A percentile compares a stretch with the other conserved stretches of the same genome.
These are phyloP conservation scores for Catostomus latipinnis DNA, from an alignment of 2,797 vertebrate species.

Conservation along the genomic window DNA sequence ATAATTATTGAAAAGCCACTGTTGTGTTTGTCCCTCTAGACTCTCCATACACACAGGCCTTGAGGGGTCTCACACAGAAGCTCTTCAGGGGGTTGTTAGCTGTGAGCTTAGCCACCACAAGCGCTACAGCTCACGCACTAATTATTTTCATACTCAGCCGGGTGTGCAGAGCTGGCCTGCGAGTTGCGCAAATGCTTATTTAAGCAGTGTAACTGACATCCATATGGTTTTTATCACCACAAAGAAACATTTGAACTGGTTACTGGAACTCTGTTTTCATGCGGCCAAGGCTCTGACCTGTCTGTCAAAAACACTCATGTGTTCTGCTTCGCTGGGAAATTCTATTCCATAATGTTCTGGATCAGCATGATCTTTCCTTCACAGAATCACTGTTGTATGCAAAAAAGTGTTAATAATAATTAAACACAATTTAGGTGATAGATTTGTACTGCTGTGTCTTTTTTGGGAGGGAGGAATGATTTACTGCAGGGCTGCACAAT, in stretches of 20 bases:
- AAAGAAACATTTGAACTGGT: conserved; percentile 60
- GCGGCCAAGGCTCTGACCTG: conserved; percentile 56
- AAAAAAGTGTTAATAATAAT: conserved; percentile 35
- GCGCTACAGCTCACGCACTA: conserved; percentile 49
- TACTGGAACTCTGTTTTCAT: conserved; percentile 52
- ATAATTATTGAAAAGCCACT: conserved; percentile 32
- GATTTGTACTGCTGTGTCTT: background rate
- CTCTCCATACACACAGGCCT: conserved; percentile 35
- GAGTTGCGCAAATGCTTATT: conserved; percentile 67
- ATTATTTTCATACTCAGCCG: conserved; percentile 65
- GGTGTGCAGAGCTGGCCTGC: conserved; percentile 63
- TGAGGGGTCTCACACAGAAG: conserved; percentile 46
- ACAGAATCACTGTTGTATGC: conserved; percentile 27
- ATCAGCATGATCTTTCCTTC: conserved; percentile 30
- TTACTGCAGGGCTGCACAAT: too few species aligned
- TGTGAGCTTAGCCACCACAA: conserved; percentile 53
- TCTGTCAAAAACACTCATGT: conserved; percentile 56
- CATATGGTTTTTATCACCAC: conserved; percentile 67
- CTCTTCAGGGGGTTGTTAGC: conserved; percentile 34
- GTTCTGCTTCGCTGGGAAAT: conserved; percentile 30
- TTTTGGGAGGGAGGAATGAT: background rate
- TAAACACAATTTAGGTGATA: background rate
- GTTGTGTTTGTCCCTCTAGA: conserved; percentile 45
- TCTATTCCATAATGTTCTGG: conserved; percentile 25
- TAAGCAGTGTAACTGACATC: conserved; percentile 64